A percentile compares a stretch with the other conserved stretches of the same genome.
Evolutionary conservation across 1,140 invertebrate species (phyloP).

Genomic region (Listronotus oregonensis): DNA sequence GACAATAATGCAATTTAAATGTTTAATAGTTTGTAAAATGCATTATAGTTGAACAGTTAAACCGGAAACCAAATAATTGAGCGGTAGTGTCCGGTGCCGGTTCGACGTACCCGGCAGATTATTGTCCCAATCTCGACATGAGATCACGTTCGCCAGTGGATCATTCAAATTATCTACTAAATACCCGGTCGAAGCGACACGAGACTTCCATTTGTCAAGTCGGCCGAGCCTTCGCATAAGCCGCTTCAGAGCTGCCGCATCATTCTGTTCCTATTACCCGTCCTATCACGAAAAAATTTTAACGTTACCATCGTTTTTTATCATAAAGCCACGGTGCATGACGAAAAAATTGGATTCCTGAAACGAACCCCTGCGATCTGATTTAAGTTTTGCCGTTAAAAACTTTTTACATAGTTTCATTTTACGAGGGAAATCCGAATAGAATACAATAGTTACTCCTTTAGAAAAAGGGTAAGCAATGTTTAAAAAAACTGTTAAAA

Average conservation of each 20-base stretch:
- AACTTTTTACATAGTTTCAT: slow-evolving; percentile 1
- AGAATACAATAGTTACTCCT: no score
- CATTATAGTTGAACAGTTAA: slow-evolving; percentile 19
- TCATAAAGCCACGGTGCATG: slow-evolving; percentile 16
- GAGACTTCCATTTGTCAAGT: slow-evolving; percentile 49
- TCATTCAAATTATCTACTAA: slow-evolving; percentile 49
- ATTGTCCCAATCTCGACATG: slow-evolving; percentile 39
- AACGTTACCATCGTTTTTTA: slow-evolving; percentile 31
- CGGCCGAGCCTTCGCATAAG: slow-evolving; percentile 34
- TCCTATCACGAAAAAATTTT: slow-evolving; percentile 29
- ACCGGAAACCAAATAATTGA: slow-evolving; percentile 37
- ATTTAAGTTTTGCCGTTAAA: background rate
- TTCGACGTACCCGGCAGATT: slow-evolving; percentile 31
- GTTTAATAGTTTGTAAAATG: slow-evolving; percentile 24
- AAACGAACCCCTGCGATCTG: background rate
- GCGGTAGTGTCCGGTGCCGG: slow-evolving; percentile 25
- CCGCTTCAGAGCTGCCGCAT: slow-evolving; percentile 38
- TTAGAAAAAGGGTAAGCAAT: no score
- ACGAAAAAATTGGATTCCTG: slow-evolving; percentile 26
- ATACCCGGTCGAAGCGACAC: slow-evolving; percentile 45
- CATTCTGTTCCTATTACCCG: slow-evolving; percentile 37
- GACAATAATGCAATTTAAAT: slow-evolving; percentile 5
- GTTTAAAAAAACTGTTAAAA: no score
- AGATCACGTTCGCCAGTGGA: slow-evolving; percentile 40
- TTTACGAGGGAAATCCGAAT: no score